Evolutionary conservation across 1,140 invertebrate genomes (phyloP).

Genomic region (Andricus grossulariae): DNA sequence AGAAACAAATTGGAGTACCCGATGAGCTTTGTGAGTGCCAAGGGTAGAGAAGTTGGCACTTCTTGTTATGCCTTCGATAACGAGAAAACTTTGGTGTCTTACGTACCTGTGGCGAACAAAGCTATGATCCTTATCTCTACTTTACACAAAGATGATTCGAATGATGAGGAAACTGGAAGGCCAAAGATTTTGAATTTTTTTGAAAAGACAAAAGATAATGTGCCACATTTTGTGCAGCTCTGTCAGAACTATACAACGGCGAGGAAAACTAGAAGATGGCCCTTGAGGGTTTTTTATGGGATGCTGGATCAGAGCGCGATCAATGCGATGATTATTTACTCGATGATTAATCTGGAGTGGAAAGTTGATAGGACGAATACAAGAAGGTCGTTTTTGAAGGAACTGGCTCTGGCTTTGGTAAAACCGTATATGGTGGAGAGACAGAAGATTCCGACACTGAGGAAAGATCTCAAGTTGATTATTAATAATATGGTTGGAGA

Average conservation of each 20-base stretch:
- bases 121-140: conserved; percentile 53
- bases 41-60: conserved; percentile 36
- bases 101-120: conserved; percentile 50
- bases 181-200: conserved; percentile 52
- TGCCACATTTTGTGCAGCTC: not conserved
- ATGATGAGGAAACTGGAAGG: conserved; percentile 49
- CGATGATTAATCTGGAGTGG: conserved; percentile 25
- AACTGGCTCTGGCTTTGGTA: conserved; percentile 12
- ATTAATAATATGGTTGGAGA: conserved; percentile 29
- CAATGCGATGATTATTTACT: conserved; percentile 34
- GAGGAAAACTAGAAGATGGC: conserved; percentile 8
- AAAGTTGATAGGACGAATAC: conserved; percentile 17
- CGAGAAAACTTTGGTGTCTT: conserved; percentile 53
- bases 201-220: conserved; percentile 57
- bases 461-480: conserved; percentile 25
- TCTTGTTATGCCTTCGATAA: conserved; percentile 34
- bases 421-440: conserved; percentile 26
- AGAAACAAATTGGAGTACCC: conserved; percentile 62
- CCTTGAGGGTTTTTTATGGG: conserved; percentile 27
- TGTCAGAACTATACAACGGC: not conserved
- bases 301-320: conserved; percentile 28
- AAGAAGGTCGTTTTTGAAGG: conserved; percentile 22
- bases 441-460: conserved; percentile 21
- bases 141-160: conserved; percentile 49
- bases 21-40: conserved; percentile 30